phyloP scores from a whole-genome alignment of 2,797 vertebrate genomes.

The Anguilla anguilla region DNA sequence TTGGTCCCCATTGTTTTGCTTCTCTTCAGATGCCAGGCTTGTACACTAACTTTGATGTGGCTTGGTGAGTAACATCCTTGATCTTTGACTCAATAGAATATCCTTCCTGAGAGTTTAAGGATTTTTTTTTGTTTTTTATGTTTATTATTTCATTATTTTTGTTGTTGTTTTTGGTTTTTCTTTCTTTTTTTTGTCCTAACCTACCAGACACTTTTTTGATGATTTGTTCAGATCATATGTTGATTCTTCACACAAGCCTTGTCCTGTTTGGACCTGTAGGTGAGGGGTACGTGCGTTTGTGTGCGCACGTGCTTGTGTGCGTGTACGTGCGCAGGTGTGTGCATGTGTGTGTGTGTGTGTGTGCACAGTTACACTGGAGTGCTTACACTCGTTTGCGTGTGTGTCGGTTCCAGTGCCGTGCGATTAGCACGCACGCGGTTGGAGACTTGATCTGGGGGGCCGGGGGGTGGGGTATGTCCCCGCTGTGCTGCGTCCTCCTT shows the following conservation, averaged over 20 bases:
- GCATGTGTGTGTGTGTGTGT: constrained; percentile 45
- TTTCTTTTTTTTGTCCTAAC: constrained; percentile 33
- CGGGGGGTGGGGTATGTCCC: constrained; percentile 67
- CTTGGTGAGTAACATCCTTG: constrained; percentile 57
- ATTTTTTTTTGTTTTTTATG: constrained; percentile 25
- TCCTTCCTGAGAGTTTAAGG: constrained; percentile 65
- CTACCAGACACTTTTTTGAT: not conserved
- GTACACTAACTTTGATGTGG: constrained; percentile 72
- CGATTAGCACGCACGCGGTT: constrained; percentile 79
- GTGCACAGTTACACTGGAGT: constrained; percentile 42
- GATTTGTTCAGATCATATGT: too few species aligned
- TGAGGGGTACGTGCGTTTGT: not conserved
- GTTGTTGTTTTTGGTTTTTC: constrained; percentile 28
- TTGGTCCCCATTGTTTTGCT: constrained; percentile 66
- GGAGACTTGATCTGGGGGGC: constrained; percentile 63
- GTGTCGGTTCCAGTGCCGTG: constrained; percentile 56
- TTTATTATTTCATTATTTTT: constrained; percentile 48
- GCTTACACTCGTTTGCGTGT: constrained; percentile 55
- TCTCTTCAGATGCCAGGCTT: constrained; percentile 66
- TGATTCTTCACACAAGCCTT: not conserved
- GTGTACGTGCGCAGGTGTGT: constrained; percentile 9
- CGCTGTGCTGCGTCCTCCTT: constrained; percentile 76
- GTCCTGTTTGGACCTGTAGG: not conserved
- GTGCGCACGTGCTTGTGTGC: not conserved
- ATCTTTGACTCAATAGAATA: constrained; percentile 52